Percentiles rank a stretch among this genome's conserved stretches.
phyloP scores from a whole-genome alignment of 1,140 invertebrate genomes.

The Latrodectus geometricus region DNA sequence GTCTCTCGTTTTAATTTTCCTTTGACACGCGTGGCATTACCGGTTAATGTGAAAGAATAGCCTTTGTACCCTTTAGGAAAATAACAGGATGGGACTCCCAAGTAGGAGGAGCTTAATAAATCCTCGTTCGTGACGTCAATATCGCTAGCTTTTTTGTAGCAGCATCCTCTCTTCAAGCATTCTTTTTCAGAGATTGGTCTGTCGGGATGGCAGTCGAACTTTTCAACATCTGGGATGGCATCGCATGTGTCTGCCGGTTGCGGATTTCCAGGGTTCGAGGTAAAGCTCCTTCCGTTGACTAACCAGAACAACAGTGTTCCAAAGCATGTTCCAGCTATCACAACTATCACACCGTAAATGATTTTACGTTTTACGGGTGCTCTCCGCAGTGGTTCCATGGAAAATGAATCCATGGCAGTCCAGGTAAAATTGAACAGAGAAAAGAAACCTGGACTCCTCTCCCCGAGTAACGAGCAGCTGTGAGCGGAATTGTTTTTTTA shows the following conservation, averaged over 20 bases:
- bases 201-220: constrained; percentile 71
- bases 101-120: constrained; percentile 9
- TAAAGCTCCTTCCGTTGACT: constrained; percentile 24
- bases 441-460: too few relatives aligned
- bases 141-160: constrained; percentile 66
- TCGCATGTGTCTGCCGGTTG: neutral
- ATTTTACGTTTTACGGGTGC: neutral
- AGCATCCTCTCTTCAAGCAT: constrained; percentile 70
- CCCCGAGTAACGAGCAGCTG: too few relatives aligned
- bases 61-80: constrained; percentile 63
- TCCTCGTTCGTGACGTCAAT: neutral
- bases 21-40: constrained; percentile 47
- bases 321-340: neutral
- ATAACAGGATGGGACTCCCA: constrained; percentile 64
- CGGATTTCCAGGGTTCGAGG: neutral
- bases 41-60: constrained; percentile 43
- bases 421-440: too few relatives aligned
- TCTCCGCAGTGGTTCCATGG: too few relatives aligned
- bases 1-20: constrained; percentile 72
- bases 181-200: constrained; percentile 64
- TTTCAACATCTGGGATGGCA: constrained; percentile 25
- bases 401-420: too few relatives aligned
- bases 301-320: constrained; percentile 26
- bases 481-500: too few relatives aligned
- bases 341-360: neutral